Conservation (phyloP, 1,140 invertebrate species). For the Panagrolaimus sp. region DNA sequence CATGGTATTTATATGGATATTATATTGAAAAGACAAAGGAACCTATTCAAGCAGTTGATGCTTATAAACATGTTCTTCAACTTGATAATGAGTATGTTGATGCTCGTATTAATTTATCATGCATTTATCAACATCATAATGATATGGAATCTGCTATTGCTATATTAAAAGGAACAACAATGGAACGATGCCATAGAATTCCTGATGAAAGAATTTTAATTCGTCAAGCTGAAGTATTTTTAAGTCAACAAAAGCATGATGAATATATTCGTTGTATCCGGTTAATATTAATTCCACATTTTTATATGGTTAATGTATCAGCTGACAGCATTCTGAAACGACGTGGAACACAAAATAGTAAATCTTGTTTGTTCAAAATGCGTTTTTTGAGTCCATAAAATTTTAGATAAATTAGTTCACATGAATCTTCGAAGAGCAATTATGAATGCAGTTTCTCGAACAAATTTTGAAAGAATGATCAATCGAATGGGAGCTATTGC, state of each 20-base stretch:
- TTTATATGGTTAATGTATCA: constrained; percentile 41
- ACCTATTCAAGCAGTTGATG: constrained; percentile 25
- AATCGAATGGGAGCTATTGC: constrained; percentile 42
- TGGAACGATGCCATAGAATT: constrained; percentile 44
- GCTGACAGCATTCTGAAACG: constrained; percentile 19
- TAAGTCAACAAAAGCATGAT: constrained; percentile 29
- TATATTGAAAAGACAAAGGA: constrained; percentile 24
- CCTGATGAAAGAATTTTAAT: constrained; percentile 52
- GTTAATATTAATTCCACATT: constrained; percentile 50
- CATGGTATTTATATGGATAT: constrained; percentile 38
- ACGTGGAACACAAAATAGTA: neutral
- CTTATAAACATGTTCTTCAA: constrained; percentile 39
- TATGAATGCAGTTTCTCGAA: constrained; percentile 34
- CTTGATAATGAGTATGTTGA: constrained; percentile 47
- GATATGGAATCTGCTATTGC: constrained; percentile 41
- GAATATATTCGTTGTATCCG: constrained; percentile 45
- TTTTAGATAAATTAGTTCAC: constrained; percentile 10
- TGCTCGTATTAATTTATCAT: constrained; percentile 54
- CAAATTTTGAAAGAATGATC: constrained; percentile 36
- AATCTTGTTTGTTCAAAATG: neutral
- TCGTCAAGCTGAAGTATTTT: constrained; percentile 51
- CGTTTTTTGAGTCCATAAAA: neutral
- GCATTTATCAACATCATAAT: constrained; percentile 48
- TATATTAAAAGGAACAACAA: constrained; percentile 46
- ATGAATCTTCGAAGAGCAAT: constrained; percentile 28